Base-by-base conservation (phyloP, 2,888 invertebrate species). In the Agrochola circellaris region DNA sequence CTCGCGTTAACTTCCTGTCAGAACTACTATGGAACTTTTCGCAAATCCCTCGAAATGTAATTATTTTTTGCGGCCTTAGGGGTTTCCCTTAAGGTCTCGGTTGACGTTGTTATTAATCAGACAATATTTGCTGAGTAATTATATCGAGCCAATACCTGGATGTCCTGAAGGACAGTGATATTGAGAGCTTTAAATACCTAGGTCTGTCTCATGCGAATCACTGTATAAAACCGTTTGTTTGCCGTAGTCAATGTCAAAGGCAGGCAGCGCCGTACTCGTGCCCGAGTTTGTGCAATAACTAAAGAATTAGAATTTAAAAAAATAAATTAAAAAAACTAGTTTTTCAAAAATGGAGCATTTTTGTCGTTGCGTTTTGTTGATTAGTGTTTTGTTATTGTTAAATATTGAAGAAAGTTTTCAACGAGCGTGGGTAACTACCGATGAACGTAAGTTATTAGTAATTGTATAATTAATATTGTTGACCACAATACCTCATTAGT, bases 401-500 rank as follows among this genome's bases (percentile, higher is more conserved):
- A 77, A 78, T 81, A 77, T 87, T 20, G 73, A 81, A 72, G 68
- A 80, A 66, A 84, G 86, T 82, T 60, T 67, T 62, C 79, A 79
- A 81, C 81, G 70, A 69, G 7, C 34, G 73, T 93, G 92, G 93
- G 80, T 93, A 56, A 94, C 95, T 30, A 95, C 95, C 2, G 95
- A 95, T 81, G 95, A 95, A 86, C 89, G 95, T 95, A 91, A 95
- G 95, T 91, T 23, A 61, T 20, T 45, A 69, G 15, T n/a, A 20
- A 48, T 20, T 58, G 56, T 30, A 30, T 54, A 65, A 48, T 58
- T 54, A 54, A 58, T 64, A 65, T 48, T 66, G n/a, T 54, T 75
- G 64, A n/a, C 23, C 20, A 62, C 66, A 66, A 76, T 70, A 84
- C 38, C 51, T 58, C 64, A 72, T 51, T 72, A 73, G 20, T 34